phyloP scores from a whole-genome alignment of 92 coral and sea anemone species.

The Isaurus tuberculatus region DNA sequence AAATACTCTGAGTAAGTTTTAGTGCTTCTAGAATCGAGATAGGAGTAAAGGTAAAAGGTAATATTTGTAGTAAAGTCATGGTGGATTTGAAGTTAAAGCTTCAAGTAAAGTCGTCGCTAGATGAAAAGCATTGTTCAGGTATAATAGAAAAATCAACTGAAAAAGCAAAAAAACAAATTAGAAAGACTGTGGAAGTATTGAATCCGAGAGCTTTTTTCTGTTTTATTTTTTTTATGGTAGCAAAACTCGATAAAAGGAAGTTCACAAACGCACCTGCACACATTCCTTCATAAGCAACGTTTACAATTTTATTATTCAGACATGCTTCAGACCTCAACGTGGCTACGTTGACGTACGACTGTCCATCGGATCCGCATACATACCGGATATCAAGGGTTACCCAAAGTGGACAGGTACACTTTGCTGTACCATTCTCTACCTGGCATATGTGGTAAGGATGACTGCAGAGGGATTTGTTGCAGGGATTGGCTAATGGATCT shows the following conservation, averaged over 20 bases:
- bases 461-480: slow-evolving; percentile 66
- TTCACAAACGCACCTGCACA: slow-evolving; percentile 16
- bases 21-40: too few relatives aligned
- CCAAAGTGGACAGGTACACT: slow-evolving; percentile 78
- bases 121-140: too few relatives aligned
- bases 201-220: not conserved
- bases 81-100: too few relatives aligned
- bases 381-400: slow-evolving; percentile 60
- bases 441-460: slow-evolving; percentile 62
- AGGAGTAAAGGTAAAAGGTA: too few relatives aligned
- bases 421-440: slow-evolving; percentile 61
- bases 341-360: slow-evolving; percentile 77
- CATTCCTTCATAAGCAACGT: slow-evolving; percentile 21
- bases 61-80: too few relatives aligned
- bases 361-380: slow-evolving; percentile 94
- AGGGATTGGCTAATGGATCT: slow-evolving; percentile 50
- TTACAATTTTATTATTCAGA: slow-evolving; percentile 37
- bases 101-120: too few relatives aligned
- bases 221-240: too few relatives aligned
- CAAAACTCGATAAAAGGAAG: not conserved
- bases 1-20: too few relatives aligned
- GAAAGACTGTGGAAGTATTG: too few relatives aligned
- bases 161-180: too few relatives aligned
- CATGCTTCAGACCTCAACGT: slow-evolving; percentile 69
- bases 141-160: too few relatives aligned